Base-by-base conservation (phyloP, 2,888 invertebrate genomes). In the Sinopyrophorus schimmeli region DNA sequence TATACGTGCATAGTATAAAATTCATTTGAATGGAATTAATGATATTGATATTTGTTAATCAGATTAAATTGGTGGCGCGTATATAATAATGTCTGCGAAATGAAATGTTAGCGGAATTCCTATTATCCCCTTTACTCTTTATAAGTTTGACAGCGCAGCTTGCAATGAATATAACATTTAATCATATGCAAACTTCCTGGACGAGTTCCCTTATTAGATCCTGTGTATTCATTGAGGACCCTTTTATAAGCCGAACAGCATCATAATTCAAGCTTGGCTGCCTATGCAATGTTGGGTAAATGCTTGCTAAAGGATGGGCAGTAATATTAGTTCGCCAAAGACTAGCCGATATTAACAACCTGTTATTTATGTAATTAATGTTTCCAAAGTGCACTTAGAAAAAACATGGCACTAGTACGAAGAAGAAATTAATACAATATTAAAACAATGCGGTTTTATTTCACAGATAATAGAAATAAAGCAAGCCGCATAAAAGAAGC, bases 301-400 rank as follows among this genome's bases (percentile, higher is more conserved):
- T 39, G 44, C 44, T 32, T 12, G 17, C 30, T 50, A 46, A 50
- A 50, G 34, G 50, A 50, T 50, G 43, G 50, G 44, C 40, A 28
- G 27, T 40, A 30, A 50, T 50, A 50, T 50, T 50, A 50, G 50
- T 39, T 49, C 34, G 37, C 42, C 38, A 26, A 40, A 38, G 43
- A 43, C 32, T 42, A 38, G 42, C 32, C 43, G 43, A 43, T 49
- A 43, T 38, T 20, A 31, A 35, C 37, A 24, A 31, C 24, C 16
- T 24, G 31, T 43, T 26, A 38, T 32, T 24, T 38, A 32, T 26
- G 30, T 49, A 38, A 43, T 49, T 49, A 43, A 42, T 49, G 43
- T n/a, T n/a, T n/a, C n/a, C n/a, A n/a, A n/a, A n/a, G n/a, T n/a
- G n/a, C n/a, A n/a, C n/a, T n/a, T n/a, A n/a, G n/a, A n/a, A n/a